These are phyloP conservation scores for Ophion slaviceki DNA, from an alignment of 2,888 invertebrate species.

Conservation along the genomic window DNA sequence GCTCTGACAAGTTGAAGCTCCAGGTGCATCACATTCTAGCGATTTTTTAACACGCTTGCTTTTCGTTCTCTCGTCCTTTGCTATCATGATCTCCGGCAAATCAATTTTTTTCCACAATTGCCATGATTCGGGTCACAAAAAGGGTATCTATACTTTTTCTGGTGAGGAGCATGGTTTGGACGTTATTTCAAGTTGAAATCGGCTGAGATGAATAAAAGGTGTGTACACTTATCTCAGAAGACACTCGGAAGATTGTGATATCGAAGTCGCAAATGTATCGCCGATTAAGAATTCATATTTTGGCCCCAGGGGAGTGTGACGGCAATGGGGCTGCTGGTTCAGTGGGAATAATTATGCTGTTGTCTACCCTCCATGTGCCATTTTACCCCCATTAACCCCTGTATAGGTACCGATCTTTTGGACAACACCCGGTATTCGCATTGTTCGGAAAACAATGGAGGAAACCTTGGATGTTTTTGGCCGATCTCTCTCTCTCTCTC, in stretches of 20 bases:
- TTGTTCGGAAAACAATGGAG: conserved; percentile 75
- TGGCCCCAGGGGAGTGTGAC: background rate
- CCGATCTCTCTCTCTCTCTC: conserved; percentile 17
- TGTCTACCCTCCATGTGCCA: background rate
- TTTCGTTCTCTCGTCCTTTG: no score
- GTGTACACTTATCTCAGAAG: background rate
- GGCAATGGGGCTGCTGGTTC: background rate
- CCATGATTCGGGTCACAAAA: background rate
- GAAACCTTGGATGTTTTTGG: conserved; percentile 6
- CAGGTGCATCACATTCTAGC: no score
- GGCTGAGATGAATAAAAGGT: background rate
- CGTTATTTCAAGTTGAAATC: background rate
- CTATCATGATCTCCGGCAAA: no score
- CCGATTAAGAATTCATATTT: background rate
- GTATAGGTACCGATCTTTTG: conserved; percentile 50
- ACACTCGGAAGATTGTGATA: background rate
- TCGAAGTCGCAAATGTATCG: background rate
- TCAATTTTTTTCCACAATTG: background rate
- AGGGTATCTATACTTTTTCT: background rate
- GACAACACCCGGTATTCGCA: conserved; percentile 72
- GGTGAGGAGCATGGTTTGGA: background rate
- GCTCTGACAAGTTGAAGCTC: no score
- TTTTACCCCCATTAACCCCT: conserved; percentile 1
- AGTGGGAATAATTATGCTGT: background rate
- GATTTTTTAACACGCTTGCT: no score